Evolutionary conservation across 2,797 vertebrate genomes (phyloP), one percentile per base, ranked within the genome.

Genomic region (Sebastes matsubarae): DNA sequence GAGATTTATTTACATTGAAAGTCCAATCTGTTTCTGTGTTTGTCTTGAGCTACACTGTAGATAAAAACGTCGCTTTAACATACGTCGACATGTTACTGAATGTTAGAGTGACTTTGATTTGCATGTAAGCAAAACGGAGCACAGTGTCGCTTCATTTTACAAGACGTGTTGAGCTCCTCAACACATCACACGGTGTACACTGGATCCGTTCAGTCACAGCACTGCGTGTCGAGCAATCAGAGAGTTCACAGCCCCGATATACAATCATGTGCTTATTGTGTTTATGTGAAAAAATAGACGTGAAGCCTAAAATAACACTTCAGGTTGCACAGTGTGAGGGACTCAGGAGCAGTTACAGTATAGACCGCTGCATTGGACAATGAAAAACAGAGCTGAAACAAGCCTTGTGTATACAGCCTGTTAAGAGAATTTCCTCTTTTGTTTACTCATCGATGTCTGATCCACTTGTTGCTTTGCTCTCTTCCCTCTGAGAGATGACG

Each of bases 1-100:
- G 9, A 46, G 9, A 63, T 77, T 36, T 25, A 8, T 73, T 32
- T 36, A 52, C 61, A 38, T 29, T 85, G 8, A 79, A 71, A 60
- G 65, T 77, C 29, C 57, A 75, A 2, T 72, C 52, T 84, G 58
- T 74, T 81, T 52, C 8, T 78, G 16, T 72, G n/a, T 75, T 86
- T 82, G 50, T 72, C 36, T 71, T 69, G n/a, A 72, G 18, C 14
- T 60, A 36, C 55, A 32, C 32, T 36, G 7, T 7, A 29, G 16
- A 72, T 12, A 29, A 80, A 61, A 83, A 83, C 24, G 14, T 72
- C n/a, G 6, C 11, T 32, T 7, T 24, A 8, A 66, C 5, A 24
- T 13, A 14, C 13, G 7, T 30, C 8, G 8, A 22, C 25, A 50
- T 59, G 10, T 50, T 67, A 29, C 32, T 72, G 30, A n/a, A 54